Conservation (phyloP, 2,888 invertebrate genomes). For the Entomobrya multifasciata region DNA sequence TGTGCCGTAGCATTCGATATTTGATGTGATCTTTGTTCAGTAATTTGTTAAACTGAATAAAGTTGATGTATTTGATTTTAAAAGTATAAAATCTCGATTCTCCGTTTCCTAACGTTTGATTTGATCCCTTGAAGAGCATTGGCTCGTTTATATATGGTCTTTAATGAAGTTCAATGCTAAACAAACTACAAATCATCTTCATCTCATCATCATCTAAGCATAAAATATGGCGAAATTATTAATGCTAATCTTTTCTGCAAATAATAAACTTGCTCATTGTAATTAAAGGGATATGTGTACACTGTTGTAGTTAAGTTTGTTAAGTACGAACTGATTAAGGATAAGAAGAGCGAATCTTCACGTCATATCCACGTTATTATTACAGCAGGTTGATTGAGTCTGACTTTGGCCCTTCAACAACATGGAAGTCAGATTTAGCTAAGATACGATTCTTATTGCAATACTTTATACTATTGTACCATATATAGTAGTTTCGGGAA, state of each 20-base stretch:
- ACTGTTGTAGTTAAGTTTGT: not conserved
- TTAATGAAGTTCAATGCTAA: constrained; percentile 56
- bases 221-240: not conserved
- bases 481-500: not conserved
- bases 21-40: too few species aligned
- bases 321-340: not conserved
- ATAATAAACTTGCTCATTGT: constrained; percentile 3
- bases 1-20: too few species aligned
- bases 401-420: too few species aligned
- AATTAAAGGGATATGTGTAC: not conserved
- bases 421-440: not conserved
- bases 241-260: not conserved
- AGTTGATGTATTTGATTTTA: too few species aligned
- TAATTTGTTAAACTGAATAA: too few species aligned
- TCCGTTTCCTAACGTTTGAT: too few species aligned
- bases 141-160: too few species aligned
- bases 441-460: too few species aligned
- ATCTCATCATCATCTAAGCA: not conserved
- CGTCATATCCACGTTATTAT: not conserved
- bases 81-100: too few species aligned
- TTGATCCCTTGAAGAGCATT: too few species aligned
- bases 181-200: not conserved
- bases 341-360: not conserved
- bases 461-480: too few species aligned
- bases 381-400: not conserved